Percentiles rank a stretch among this genome's conserved stretches.
phyloP scores from a whole-genome alignment of 2,797 vertebrate species.

The Leuciscus waleckii region DNA sequence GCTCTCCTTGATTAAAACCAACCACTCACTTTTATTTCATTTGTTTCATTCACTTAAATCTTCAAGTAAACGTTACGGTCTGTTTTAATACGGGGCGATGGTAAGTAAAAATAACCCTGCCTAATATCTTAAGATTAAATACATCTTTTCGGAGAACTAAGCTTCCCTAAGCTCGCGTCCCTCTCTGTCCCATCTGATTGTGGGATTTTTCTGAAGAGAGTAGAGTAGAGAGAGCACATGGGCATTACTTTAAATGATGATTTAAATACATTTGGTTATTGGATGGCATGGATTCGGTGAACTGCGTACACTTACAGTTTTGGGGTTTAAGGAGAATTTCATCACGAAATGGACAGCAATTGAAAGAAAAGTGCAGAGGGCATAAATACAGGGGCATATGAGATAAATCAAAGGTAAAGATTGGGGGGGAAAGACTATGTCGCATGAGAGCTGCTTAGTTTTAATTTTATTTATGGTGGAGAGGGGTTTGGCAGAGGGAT shows the following conservation, averaged over 20 bases:
- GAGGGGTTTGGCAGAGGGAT: background rate
- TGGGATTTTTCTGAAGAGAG: constrained; percentile 55
- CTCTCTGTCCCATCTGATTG: constrained; percentile 24
- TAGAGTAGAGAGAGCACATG: constrained; percentile 58
- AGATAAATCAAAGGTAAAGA: constrained; percentile 5
- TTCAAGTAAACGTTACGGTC: constrained; percentile 67
- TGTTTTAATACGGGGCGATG: constrained; percentile 73
- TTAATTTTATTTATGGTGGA: constrained; percentile 21
- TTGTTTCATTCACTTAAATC: constrained; percentile 26
- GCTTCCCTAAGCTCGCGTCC: constrained; percentile 64
- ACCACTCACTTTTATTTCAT: constrained; percentile 49
- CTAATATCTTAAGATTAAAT: constrained; percentile 81
- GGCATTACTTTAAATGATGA: constrained; percentile 72
- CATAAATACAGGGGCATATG: background rate
- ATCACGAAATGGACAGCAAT: constrained; percentile 52
- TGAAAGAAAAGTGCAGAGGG: background rate
- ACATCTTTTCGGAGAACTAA: constrained; percentile 69
- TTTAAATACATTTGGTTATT: constrained; percentile 63
- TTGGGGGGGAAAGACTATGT: background rate
- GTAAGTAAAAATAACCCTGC: constrained; percentile 82
- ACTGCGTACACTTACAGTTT: constrained; percentile 49
- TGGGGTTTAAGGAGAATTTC: constrained; percentile 51
- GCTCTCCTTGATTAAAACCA: constrained; percentile 49
- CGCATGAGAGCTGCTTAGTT: background rate
- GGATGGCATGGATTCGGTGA: constrained; percentile 40